phyloP scores from a whole-genome alignment of 2,888 invertebrate species.

The Dexiosoma caninum region DNA sequence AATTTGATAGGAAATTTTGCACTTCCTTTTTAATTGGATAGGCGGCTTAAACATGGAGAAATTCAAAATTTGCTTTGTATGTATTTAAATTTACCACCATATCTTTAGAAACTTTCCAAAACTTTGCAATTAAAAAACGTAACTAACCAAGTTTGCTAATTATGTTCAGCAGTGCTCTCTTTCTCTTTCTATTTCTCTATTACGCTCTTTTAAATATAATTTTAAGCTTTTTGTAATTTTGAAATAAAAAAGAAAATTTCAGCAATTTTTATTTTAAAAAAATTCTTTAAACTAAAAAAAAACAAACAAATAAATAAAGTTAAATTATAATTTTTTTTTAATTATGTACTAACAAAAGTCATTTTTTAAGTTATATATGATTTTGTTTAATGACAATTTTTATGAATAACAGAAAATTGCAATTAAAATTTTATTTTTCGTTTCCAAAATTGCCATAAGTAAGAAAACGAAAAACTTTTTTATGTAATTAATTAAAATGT shows the following conservation, averaged over 20 bases:
- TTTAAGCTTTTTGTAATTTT: constrained; percentile 28
- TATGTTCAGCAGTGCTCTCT: constrained; percentile 51
- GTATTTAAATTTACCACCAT: background rate
- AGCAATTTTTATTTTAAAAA: constrained; percentile 37
- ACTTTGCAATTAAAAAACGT: constrained; percentile 7
- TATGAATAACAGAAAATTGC: constrained; percentile 7
- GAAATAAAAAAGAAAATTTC: constrained; percentile 14
- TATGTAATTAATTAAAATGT: constrained; percentile 29
- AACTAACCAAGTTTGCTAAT: constrained; percentile 5
- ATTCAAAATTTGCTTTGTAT: background rate
- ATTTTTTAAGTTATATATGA: constrained; percentile 20
- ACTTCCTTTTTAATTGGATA: background rate
- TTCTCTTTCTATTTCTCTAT: background rate
- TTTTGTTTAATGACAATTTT: constrained; percentile 47
- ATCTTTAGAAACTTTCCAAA: background rate
- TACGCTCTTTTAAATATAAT: background rate
- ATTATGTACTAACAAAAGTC: constrained; percentile 40
- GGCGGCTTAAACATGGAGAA: background rate
- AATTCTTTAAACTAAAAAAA: constrained; percentile 9
- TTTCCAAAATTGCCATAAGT: constrained; percentile 47
- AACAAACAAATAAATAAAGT: constrained; percentile 14
- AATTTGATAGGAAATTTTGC: background rate
- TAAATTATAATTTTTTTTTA: constrained; percentile 1
- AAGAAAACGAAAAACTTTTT: background rate
- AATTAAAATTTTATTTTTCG: constrained; percentile 7